These are phyloP conservation scores for Penelope pileata DNA, from an alignment of 2,113 vertebrate species.

Conservation along the genomic window DNA sequence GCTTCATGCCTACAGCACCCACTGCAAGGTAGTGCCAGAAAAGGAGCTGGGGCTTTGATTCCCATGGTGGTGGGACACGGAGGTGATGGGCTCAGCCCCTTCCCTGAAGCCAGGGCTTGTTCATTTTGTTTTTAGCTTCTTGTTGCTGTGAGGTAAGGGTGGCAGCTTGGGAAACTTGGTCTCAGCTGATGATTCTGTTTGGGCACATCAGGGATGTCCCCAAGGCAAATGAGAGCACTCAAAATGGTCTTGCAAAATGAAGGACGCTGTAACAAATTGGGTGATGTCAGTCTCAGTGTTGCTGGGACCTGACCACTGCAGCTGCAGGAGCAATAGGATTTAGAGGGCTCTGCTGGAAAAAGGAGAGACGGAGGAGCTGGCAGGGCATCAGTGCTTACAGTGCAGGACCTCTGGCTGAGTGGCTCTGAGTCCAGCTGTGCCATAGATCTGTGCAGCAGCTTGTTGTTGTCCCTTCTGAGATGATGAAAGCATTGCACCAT, in stretches of 20 bases:
- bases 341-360: neutral
- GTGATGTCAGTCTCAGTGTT: neutral
- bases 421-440: neutral
- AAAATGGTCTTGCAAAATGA: constrained; percentile 51
- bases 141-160: neutral
- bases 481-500: constrained; percentile 14
- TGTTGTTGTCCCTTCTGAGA: neutral
- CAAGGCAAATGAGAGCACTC: neutral
- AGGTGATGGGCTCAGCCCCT: neutral
- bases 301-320: neutral
- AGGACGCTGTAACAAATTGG: neutral
- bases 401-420: neutral
- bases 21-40: neutral
- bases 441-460: neutral
- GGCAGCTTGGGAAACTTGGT: constrained; percentile 20
- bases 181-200: neutral
- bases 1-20: neutral
- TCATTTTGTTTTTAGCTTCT: neutral
- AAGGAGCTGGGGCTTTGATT: neutral
- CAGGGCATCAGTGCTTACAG: neutral
- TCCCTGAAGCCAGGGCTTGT: neutral
- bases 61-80: neutral
- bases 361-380: neutral
- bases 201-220: neutral
- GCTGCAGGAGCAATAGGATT: neutral